These are phyloP conservation scores for Borostomias antarcticus DNA, from an alignment of 2,797 vertebrate genomes.

Conservation along the genomic window DNA sequence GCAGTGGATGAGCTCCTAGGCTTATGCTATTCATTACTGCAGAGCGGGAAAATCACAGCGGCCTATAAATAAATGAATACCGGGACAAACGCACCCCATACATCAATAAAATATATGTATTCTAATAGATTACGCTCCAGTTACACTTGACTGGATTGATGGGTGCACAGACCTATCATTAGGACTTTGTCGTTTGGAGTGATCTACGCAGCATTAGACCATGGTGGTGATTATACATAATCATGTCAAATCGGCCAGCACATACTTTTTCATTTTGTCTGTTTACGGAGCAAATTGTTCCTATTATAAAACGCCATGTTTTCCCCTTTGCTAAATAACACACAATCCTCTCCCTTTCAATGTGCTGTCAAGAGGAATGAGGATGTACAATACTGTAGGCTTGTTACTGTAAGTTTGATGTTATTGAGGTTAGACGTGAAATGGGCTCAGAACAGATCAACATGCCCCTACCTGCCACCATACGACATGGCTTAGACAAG, in stretches of 20 bases:
- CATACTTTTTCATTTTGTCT: slow-evolving; percentile 9
- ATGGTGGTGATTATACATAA: slow-evolving; percentile 49
- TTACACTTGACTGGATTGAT: slow-evolving; percentile 72
- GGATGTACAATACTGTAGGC: slow-evolving; percentile 9
- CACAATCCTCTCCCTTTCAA: slow-evolving; percentile 34
- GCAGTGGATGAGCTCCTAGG: slow-evolving; percentile 74
- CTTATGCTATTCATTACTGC: slow-evolving; percentile 78
- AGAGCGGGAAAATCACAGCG: slow-evolving; percentile 67
- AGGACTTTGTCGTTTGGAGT: slow-evolving; percentile 60
- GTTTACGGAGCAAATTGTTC: slow-evolving; percentile 3
- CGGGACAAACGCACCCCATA: slow-evolving; percentile 71
- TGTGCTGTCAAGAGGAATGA: slow-evolving; percentile 17
- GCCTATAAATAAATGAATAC: slow-evolving; percentile 78
- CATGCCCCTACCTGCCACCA: slow-evolving; percentile 59
- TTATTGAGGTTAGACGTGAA: slow-evolving; percentile 53
- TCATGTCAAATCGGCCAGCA: slow-evolving; percentile 8
- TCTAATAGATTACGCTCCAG: slow-evolving; percentile 76
- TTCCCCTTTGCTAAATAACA: slow-evolving; percentile 1
- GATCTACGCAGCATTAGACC: slow-evolving; percentile 52
- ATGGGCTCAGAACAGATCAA: slow-evolving; percentile 35
- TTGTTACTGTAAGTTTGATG: slow-evolving; percentile 28
- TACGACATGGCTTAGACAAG: slow-evolving; percentile 33
- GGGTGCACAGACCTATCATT: slow-evolving; percentile 65
- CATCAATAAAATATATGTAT: slow-evolving; percentile 79
- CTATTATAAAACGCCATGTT: neutral